Conservation (phyloP, 2,113 vertebrate species). For the Synodontis membranacea region DNA sequence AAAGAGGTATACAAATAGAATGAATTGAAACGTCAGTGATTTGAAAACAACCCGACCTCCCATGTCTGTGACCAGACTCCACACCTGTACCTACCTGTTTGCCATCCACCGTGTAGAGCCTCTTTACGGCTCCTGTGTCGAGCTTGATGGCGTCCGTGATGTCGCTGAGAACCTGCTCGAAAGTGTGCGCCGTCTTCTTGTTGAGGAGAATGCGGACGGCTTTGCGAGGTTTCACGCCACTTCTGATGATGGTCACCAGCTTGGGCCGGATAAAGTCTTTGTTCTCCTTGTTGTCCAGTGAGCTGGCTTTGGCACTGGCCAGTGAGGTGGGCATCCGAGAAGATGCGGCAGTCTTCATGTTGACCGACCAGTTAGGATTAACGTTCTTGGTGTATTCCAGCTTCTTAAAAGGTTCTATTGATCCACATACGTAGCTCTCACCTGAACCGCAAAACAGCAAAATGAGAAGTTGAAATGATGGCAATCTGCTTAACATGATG, state of each 20-base stretch:
- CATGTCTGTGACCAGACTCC: neutral
- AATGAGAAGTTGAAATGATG: neutral
- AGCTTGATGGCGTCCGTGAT: constrained; percentile 96
- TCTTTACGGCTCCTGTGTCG: constrained; percentile 92
- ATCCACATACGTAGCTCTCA: constrained; percentile 96
- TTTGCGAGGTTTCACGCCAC: constrained; percentile 94
- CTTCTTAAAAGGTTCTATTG: constrained; percentile 93
- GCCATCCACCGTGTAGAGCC: constrained; percentile 92
- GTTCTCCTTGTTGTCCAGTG: constrained; percentile 80
- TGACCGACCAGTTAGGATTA: constrained; percentile 97
- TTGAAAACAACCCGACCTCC: neutral
- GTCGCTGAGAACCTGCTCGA: constrained; percentile 96
- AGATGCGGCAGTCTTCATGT: constrained; percentile 77
- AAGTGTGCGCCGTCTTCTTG: constrained; percentile 97
- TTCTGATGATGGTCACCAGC: constrained; percentile 95
- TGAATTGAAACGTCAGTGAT: neutral
- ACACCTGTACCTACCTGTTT: constrained; percentile 82
- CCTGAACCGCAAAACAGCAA: constrained; percentile 69
- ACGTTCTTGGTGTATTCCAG: constrained; percentile 98
- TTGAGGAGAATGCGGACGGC: constrained; percentile 94
- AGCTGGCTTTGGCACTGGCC: constrained; percentile 78
- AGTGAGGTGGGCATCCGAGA: constrained; percentile 81
- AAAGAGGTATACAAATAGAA: neutral
- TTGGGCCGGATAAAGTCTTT: constrained; percentile 97
- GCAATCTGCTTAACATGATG: constrained; percentile 12